phyloP scores from a whole-genome alignment of 1,140 invertebrate genomes.

The Harlomillsia oculata region DNA sequence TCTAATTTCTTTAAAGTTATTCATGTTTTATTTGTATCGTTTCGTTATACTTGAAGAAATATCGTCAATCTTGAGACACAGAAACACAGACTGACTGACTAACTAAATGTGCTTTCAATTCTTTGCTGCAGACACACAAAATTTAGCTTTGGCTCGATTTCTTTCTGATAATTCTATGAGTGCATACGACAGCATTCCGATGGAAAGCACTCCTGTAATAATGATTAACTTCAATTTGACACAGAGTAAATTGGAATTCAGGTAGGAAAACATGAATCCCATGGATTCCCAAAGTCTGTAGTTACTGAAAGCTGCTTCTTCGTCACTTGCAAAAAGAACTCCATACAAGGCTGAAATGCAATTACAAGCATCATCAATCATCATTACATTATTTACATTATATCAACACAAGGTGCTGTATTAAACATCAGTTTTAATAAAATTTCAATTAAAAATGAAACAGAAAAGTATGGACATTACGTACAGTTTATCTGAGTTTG shows the following conservation, averaged over 20 bases:
- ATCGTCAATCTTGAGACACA: not conserved
- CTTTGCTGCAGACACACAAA: not conserved
- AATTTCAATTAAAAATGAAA: not conserved
- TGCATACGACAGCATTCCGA: constrained; percentile 70
- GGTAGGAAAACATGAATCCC: constrained; percentile 85
- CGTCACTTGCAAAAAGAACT: constrained; percentile 78
- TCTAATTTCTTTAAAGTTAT: too few species aligned
- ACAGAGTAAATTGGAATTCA: constrained; percentile 61
- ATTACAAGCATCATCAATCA: not conserved
- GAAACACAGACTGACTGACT: not conserved
- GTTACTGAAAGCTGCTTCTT: constrained; percentile 93
- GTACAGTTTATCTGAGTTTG: constrained; percentile 90
- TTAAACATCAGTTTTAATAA: not conserved
- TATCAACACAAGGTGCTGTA: too few species aligned
- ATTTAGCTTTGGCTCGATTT: not conserved
- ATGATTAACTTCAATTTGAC: constrained; percentile 83
- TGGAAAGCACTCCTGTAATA: constrained; percentile 63
- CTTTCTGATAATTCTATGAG: constrained; percentile 57
- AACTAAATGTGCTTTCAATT: not conserved
- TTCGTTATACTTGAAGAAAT: too few species aligned
- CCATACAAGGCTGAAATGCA: constrained; percentile 64
- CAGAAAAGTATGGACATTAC: not conserved
- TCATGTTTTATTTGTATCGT: too few species aligned
- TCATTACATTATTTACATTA: not conserved
- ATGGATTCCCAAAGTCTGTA: constrained; percentile 88